These are phyloP conservation scores for Argyra leucocephala DNA, from an alignment of 2,888 invertebrate genomes.

Conservation along the genomic window DNA sequence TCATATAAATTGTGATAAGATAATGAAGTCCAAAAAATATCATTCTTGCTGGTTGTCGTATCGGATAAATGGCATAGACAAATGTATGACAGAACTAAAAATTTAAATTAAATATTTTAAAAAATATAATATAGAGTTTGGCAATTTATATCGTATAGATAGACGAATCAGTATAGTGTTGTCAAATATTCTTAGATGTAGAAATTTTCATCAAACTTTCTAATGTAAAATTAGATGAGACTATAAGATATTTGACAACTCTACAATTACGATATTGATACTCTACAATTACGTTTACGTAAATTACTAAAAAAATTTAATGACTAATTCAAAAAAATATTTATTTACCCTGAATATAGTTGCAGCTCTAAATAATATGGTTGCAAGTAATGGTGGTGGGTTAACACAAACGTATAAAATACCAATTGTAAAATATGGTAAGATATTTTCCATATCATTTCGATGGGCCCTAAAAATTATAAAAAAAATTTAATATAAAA, in stretches of 20 bases:
- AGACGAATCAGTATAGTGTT: too few species aligned
- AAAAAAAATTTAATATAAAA: neutral
- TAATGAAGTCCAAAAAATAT: constrained; percentile 43
- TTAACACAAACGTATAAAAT: constrained; percentile 50
- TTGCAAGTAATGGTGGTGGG: constrained; percentile 47
- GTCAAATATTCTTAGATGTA: too few species aligned
- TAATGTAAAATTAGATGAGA: too few species aligned
- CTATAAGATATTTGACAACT: too few species aligned
- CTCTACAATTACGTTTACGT: too few species aligned
- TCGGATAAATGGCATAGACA: constrained; percentile 52
- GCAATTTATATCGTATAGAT: too few species aligned
- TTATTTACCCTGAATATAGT: constrained; percentile 45
- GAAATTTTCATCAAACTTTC: too few species aligned
- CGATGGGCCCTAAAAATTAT: constrained; percentile 49
- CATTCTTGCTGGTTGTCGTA: constrained; percentile 51
- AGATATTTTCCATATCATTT: constrained; percentile 62
- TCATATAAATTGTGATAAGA: constrained; percentile 47
- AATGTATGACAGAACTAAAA: constrained; percentile 46
- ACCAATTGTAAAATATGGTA: constrained; percentile 50
- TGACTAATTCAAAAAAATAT: too few species aligned
- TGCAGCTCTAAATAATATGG: constrained; percentile 49
- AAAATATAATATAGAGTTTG: too few species aligned
- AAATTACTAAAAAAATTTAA: too few species aligned
- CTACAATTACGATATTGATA: too few species aligned
- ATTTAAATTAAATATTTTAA: neutral